Base-by-base conservation (phyloP, 2,113 vertebrate genomes). In the Forbesichthys agassizii region DNA sequence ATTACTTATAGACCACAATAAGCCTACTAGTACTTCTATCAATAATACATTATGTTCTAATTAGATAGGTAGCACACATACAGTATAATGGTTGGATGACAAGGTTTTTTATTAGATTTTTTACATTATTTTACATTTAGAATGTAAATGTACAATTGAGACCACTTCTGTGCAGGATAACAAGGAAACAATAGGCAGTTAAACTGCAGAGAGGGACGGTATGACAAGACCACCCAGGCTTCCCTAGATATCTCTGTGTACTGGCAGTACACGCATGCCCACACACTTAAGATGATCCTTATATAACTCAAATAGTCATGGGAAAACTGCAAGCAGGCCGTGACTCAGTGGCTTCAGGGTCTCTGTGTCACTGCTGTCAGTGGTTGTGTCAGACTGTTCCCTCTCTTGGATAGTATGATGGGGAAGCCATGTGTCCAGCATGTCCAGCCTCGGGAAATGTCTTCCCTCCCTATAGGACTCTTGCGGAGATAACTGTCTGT, bases 221-320 rank as follows among this genome's bases (percentile, higher is more conserved):
- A 14, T 77, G 58, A 49, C 73, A 61, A 66, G 87, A 84, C 87
- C 87, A 88, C 78, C 79, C 81, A 80, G 57, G 78, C 63, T 71
- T 14, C 63, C 69, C 51, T 65, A 51, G 73, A 74, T 75, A 73
- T 65, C 54, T 48, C 73, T 58, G n/a, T 55, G 58, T 48, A 61
- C 73, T 58, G 75, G 78, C 68, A 65, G 65, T 58, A 71, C 63
- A 10, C 67, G 64, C 71, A 77, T 83, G 81, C 88, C 87, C 82
- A 87, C 66, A 69, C 79, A 84, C 78, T 89, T 78, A 63, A 80
- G 72, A 76, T 76, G 75, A 81, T 87, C 91, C 91, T 88, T 88
- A 91, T 86, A 88, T 90, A 92, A 88, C 86, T 86, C 63, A 20
- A 64, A 71, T 65, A 81, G 84, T 83, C 86, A 80, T 93, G 92